A percentile compares a stretch with the other conserved stretches of the same genome.
Evolutionary conservation across 2,113 vertebrate genomes (phyloP).

Genomic region (Eonycteris spelaea): DNA sequence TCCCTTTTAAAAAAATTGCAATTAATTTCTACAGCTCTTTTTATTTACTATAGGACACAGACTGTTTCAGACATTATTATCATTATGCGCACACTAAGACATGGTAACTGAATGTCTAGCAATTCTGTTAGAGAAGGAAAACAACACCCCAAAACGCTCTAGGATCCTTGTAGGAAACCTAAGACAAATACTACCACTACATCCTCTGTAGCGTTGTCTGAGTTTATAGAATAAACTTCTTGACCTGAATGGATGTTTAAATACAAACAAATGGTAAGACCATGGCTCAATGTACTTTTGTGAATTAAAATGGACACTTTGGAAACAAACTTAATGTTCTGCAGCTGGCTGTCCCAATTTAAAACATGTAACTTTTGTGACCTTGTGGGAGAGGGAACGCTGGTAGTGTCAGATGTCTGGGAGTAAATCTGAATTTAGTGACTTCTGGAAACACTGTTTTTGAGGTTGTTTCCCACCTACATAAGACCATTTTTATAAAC

Average conservation of each 20-base stretch:
- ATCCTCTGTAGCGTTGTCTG: conserved; percentile 9
- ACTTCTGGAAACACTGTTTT: conserved; percentile 74
- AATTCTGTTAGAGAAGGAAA: background rate
- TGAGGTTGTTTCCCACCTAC: conserved; percentile 82
- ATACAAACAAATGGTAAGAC: conserved; percentile 39
- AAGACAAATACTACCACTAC: background rate
- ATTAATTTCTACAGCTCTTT: background rate
- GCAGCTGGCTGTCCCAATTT: conserved; percentile 76
- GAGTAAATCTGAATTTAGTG: conserved; percentile 78
- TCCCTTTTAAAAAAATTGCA: background rate
- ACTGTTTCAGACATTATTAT: background rate
- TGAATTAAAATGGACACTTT: conserved; percentile 66
- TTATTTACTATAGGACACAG: background rate
- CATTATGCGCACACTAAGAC: background rate
- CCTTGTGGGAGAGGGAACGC: conserved; percentile 66
- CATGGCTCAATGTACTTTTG: conserved; percentile 56
- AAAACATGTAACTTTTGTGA: conserved; percentile 67
- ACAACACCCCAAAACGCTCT: background rate
- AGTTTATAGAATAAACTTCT: conserved; percentile 62
- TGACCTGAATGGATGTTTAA: conserved; percentile 58
- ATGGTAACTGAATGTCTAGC: background rate
- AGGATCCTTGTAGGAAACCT: background rate
- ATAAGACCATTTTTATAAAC: conserved; percentile 81
- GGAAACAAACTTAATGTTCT: conserved; percentile 72
- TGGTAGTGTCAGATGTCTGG: conserved; percentile 74